These are phyloP conservation scores for Echiichthys vipera DNA, from an alignment of 2,797 vertebrate genomes.

Conservation along the genomic window DNA sequence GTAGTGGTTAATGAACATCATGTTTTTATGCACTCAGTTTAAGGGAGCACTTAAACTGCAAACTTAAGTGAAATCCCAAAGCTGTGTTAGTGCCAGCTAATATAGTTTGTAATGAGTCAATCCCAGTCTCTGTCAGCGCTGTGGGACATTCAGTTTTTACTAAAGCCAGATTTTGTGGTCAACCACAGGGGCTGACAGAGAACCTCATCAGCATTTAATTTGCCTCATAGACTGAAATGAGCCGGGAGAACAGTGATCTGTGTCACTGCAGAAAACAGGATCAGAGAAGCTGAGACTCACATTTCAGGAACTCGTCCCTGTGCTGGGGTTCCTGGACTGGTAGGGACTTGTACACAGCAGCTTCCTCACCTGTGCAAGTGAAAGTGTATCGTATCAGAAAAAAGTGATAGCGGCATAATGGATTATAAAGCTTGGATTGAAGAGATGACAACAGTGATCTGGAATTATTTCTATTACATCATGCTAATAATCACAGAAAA, in stretches of 20 bases:
- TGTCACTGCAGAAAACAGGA: constrained; percentile 26
- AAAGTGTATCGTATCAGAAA: constrained; percentile 4
- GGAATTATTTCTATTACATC: background rate
- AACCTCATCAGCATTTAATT: constrained; percentile 58
- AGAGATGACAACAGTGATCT: too few species aligned
- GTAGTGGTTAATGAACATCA: background rate
- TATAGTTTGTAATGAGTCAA: constrained; percentile 2
- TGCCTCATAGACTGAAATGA: constrained; percentile 34
- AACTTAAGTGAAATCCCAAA: constrained; percentile 5
- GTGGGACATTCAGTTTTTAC: constrained; percentile 19
- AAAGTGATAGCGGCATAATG: background rate
- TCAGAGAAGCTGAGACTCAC: constrained; percentile 74
- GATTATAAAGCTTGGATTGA: background rate
- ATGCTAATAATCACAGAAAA: background rate
- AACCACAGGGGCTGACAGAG: constrained; percentile 70
- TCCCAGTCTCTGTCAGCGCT: constrained; percentile 38
- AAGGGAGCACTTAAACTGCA: constrained; percentile 2
- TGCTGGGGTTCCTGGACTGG: constrained; percentile 76
- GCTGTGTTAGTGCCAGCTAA: constrained; percentile 6
- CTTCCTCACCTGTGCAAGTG: constrained; percentile 74
- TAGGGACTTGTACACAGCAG: constrained; percentile 76
- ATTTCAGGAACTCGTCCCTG: constrained; percentile 85
- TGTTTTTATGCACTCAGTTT: background rate
- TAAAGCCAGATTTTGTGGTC: constrained; percentile 51
- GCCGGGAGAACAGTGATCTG: constrained; percentile 21